Evolutionary conservation across 2,113 vertebrate genomes (phyloP).

Genomic region (Suricata suricatta): DNA sequence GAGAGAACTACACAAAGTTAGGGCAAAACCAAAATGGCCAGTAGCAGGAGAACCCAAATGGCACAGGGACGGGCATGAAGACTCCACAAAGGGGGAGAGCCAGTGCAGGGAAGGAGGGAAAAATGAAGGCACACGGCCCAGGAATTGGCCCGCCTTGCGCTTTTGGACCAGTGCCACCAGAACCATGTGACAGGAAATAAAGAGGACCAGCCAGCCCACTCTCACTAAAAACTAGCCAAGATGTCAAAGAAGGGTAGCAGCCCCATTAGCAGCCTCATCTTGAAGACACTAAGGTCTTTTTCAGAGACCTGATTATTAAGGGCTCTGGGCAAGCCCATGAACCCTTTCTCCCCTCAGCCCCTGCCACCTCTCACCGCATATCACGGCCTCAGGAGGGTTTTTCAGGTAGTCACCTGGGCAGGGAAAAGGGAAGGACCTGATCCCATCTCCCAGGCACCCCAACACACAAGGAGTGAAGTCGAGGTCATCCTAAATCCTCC

Average conservation of each 20-base stretch:
- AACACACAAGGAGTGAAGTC: neutral
- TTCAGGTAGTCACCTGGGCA: neutral
- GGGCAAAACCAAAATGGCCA: neutral
- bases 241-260: neutral
- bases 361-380: neutral
- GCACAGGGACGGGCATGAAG: neutral
- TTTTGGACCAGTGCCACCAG: neutral
- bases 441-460: neutral
- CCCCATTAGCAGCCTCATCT: neutral
- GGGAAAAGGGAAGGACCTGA: neutral
- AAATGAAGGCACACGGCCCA: neutral
- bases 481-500: constrained; percentile 34
- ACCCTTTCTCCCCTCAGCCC: neutral
- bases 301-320: neutral
- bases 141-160: neutral
- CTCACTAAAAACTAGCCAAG: neutral
- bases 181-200: neutral
- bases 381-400: neutral
- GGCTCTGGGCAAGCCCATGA: neutral
- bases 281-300: neutral
- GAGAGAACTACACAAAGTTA: neutral
- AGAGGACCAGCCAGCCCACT: neutral
- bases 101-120: neutral
- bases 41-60: neutral
- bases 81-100: neutral